phyloP scores from a whole-genome alignment of 23 tunicate species.

The Ciona savignyi region DNA sequence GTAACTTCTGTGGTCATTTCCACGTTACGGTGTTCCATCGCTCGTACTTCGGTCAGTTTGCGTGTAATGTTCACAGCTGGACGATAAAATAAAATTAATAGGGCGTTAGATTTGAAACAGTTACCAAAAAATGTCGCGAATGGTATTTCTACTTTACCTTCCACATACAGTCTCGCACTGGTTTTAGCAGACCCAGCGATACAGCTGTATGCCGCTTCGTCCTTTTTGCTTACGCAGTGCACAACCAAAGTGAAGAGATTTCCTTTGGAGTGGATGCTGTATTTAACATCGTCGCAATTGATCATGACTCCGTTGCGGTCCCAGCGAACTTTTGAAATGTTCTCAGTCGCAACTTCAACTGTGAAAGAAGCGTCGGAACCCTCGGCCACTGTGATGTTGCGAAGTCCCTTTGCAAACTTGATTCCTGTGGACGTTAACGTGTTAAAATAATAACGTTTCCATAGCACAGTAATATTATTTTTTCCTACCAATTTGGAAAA shows the following conservation, averaged over 20 bases:
- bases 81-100: too few relatives aligned
- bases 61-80: conserved; percentile 65
- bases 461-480: too few relatives aligned
- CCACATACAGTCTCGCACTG: conserved; percentile 74
- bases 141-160: too few relatives aligned
- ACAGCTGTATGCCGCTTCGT: conserved; percentile 84
- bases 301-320: conserved; percentile 62
- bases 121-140: too few relatives aligned
- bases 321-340: conserved; percentile 55
- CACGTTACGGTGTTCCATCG: conserved; percentile 49
- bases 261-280: conserved; percentile 7
- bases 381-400: conserved; percentile 80
- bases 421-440: too few relatives aligned
- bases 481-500: too few relatives aligned
- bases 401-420: conserved; percentile 67
- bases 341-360: conserved; percentile 58
- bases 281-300: conserved; percentile 18
- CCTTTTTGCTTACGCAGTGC: conserved; percentile 39
- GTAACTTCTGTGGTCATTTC: conserved; percentile 65
- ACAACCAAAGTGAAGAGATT: conserved; percentile 26
- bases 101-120: too few relatives aligned
- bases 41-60: conserved; percentile 49
- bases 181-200: conserved; percentile 88
- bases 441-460: too few relatives aligned
- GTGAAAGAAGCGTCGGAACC: conserved; percentile 65